phyloP scores from a whole-genome alignment of 2,888 invertebrate genomes.

The Mimachlamys varia region DNA sequence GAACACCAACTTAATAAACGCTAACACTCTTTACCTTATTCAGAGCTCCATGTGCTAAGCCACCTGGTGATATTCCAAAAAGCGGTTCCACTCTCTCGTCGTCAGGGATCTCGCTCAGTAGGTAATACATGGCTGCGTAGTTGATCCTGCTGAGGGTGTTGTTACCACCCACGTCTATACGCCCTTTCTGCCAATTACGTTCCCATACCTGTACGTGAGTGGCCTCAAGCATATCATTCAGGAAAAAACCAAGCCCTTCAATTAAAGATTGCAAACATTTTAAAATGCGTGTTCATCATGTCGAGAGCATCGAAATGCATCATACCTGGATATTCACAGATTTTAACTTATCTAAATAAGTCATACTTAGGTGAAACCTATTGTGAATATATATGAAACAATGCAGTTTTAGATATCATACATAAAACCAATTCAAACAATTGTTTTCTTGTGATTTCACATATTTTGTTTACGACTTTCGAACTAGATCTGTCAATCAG shows the following conservation, averaged over 20 bases:
- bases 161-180: conserved; percentile 76
- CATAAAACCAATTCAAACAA: too few species aligned
- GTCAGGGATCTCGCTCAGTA: conserved; percentile 76
- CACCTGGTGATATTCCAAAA: conserved; percentile 79
- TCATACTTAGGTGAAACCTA: too few species aligned
- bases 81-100: conserved; percentile 66
- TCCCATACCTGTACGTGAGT: conserved; percentile 72
- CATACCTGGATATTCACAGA: too few species aligned
- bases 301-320: too few species aligned
- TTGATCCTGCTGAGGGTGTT: conserved; percentile 65
- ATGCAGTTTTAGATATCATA: too few species aligned
- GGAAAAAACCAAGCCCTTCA: conserved; percentile 57
- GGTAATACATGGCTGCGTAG: conserved; percentile 77
- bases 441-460: too few species aligned
- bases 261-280: neutral
- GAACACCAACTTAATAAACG: too few species aligned
- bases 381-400: too few species aligned
- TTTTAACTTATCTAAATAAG: too few species aligned
- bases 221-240: conserved; percentile 61
- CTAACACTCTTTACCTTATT: neutral
- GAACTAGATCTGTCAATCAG: too few species aligned
- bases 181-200: conserved; percentile 72
- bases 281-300: too few species aligned
- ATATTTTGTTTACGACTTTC: too few species aligned
- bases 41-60: conserved; percentile 74